Evolutionary conservation across 2,113 vertebrate species (phyloP).

Genomic region (Aspiorhynchus laticeps): DNA sequence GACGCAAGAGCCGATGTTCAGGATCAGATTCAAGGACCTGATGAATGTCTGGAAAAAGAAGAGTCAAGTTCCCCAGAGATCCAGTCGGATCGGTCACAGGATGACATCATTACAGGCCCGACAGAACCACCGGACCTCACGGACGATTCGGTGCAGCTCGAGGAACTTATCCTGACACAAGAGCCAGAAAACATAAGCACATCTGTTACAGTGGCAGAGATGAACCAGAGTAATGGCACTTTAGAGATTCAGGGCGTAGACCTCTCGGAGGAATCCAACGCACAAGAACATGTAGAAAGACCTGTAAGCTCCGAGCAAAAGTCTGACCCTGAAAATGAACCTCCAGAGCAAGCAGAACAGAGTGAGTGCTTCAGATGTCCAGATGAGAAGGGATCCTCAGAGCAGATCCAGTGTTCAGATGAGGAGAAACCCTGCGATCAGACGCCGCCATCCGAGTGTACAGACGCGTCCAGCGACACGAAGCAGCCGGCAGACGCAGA

Average conservation of each 20-base stretch:
- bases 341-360: neutral
- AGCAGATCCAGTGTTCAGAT: constrained; percentile 10
- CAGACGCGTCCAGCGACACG: neutral
- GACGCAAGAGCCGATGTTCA: neutral
- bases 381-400: constrained; percentile 25
- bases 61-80: neutral
- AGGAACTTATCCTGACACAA: constrained; percentile 43
- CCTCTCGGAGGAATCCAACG: constrained; percentile 7
- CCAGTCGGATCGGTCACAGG: neutral
- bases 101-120: neutral
- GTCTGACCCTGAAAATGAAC: neutral
- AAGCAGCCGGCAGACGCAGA: neutral
- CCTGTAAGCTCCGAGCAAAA: constrained; percentile 3
- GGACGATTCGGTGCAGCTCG: constrained; percentile 8
- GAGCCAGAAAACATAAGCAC: neutral
- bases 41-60: neutral
- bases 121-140: neutral
- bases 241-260: constrained; percentile 1
- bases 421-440: constrained; percentile 36
- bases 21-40: constrained; percentile 19
- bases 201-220: neutral
- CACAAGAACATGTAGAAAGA: neutral
- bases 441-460: neutral
- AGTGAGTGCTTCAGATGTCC: neutral
- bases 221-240: constrained; percentile 3